A percentile compares a stretch with the other conserved stretches of the same genome.
phyloP scores from a whole-genome alignment of 2,797 vertebrate species.

The Sardinella longiceps region DNA sequence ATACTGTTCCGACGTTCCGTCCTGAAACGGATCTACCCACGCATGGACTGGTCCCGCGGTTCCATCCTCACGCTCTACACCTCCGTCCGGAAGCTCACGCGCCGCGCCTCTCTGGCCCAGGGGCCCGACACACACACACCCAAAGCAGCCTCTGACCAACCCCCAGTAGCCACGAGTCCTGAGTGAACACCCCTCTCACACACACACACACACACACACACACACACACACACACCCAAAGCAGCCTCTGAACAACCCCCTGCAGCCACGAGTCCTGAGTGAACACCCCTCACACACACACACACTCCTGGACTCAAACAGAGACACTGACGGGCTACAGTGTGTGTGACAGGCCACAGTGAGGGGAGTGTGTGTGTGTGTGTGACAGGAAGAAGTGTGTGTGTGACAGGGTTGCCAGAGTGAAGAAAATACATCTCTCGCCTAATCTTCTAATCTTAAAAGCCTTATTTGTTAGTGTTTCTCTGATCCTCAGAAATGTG shows the following conservation, averaged over 20 bases:
- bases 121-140: neutral
- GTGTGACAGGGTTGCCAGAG: neutral
- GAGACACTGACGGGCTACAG: neutral
- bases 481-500: no score
- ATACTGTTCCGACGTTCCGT: conserved; percentile 90
- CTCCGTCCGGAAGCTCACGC: conserved; percentile 73
- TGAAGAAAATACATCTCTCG: neutral
- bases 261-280: neutral
- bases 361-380: neutral
- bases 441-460: no score
- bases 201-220: neutral
- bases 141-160: no score
- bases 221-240: no score
- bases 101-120: conserved; percentile 52
- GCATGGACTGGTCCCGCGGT: conserved; percentile 67
- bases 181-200: no score
- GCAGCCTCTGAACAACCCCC: neutral
- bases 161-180: neutral
- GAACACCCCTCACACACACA: neutral
- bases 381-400: no score
- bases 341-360: neutral
- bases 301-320: neutral
- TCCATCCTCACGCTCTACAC: conserved; percentile 74
- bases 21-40: conserved; percentile 80
- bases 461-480: no score